Conservation (phyloP, 1,140 invertebrate genomes). For the Neodiprion virginianus region DNA sequence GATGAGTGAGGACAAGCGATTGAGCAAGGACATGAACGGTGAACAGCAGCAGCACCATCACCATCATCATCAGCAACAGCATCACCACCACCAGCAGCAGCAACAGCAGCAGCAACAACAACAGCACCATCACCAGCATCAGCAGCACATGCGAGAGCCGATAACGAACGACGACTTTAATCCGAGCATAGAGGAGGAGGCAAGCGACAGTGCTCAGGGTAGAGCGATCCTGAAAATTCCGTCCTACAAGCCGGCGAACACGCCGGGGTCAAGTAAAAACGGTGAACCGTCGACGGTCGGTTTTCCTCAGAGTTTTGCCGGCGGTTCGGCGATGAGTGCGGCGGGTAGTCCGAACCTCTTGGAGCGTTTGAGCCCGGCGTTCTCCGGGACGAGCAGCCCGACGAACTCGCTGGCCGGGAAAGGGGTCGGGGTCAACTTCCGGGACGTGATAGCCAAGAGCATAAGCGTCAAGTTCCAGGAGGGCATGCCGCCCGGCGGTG, state of each 20-base stretch:
- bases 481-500: slow-evolving; percentile 56
- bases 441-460: slow-evolving; percentile 86
- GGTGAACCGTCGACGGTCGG: slow-evolving; percentile 62
- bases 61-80: neutral
- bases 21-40: slow-evolving; percentile 57
- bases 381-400: slow-evolving; percentile 57
- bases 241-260: slow-evolving; percentile 83
- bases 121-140: slow-evolving; percentile 40
- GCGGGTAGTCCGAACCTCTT: slow-evolving; percentile 58
- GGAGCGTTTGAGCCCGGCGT: slow-evolving; percentile 56
- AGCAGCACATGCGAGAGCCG: slow-evolving; percentile 45
- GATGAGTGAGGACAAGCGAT: slow-evolving; percentile 64
- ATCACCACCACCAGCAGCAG: slow-evolving; percentile 33
- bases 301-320: slow-evolving; percentile 52
- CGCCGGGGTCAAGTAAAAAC: slow-evolving; percentile 66
- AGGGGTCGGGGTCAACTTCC: slow-evolving; percentile 67
- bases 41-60: slow-evolving; percentile 39
- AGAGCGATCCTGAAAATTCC: slow-evolving; percentile 89
- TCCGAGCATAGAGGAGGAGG: slow-evolving; percentile 60
- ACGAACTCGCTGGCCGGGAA: slow-evolving; percentile 60
- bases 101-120: slow-evolving; percentile 48
- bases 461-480: slow-evolving; percentile 88
- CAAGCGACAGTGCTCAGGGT: slow-evolving; percentile 62
- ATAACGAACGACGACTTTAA: slow-evolving; percentile 60
- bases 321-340: slow-evolving; percentile 40